Evolutionary conservation across 1,140 invertebrate species (phyloP), one percentile per base, ranked within the genome.

Genomic region (Anoplolepis gracilipes): DNA sequence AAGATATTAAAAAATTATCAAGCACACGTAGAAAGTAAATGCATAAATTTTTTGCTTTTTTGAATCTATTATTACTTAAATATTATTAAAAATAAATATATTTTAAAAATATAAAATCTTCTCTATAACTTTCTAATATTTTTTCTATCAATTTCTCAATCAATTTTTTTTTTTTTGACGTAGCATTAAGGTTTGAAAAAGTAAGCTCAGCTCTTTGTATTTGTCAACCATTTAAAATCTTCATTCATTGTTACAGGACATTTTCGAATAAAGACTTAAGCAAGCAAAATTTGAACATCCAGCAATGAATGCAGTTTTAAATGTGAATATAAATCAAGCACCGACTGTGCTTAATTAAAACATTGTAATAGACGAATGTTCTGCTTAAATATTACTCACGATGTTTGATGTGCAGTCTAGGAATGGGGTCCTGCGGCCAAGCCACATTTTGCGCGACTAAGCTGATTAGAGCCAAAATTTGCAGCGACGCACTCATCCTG

Each of bases 391-490:
- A 53, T 70, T 86, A 94, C 93, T 94, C 75, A 94, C 93, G 93
- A 86, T 93, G 89, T 88, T 94, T 94, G 90, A 94, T 87, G 88
- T 93, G 93, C 62, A 94, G 85, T 88, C 90, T 90, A 46, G 93
- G 93, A 85, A 93, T 84, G 13, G 93, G 93, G 88, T 94, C 93
- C 84, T 92, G 92, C 53, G 93, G 93, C 93, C 93, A 94, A 53
- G 93, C 93, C 65, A 90, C 85, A 69, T 89, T 91, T 75, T 87
- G 90, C 59, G 84, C 88, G 62, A 84, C 85, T 65, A 93, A 89
- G 87, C 90, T 90, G 87, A 92, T 85, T 76, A 93, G 79, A 87
- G 90, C 90, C 88, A 92, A 90, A 88, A 93, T 88, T 84, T 86
- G 87, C 70, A 93, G 85, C 72, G 90, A 87, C 72, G 81, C 86